phyloP scores from a whole-genome alignment of 2,888 invertebrate genomes.

The Dorcus parallelipipedus region DNA sequence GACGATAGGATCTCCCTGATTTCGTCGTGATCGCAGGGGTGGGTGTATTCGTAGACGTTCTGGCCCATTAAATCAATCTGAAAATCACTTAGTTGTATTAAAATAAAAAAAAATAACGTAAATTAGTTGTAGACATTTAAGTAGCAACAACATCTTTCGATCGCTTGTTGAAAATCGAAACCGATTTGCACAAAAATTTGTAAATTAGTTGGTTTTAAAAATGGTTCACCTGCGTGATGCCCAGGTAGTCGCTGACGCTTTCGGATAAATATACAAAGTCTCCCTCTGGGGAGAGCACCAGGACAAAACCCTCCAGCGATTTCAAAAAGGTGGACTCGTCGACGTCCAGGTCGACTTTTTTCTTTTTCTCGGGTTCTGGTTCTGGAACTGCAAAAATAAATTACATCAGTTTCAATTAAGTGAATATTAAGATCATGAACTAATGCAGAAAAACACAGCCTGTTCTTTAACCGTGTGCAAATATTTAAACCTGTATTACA shows the following conservation, averaged over 20 bases:
- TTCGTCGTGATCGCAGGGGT: slow-evolving; percentile 94
- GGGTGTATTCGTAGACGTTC: slow-evolving; percentile 89
- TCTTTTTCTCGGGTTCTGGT: slow-evolving; percentile 1
- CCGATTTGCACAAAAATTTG: too few species aligned
- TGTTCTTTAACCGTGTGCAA: too few species aligned
- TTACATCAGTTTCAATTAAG: too few species aligned
- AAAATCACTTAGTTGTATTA: slow-evolving; percentile 33
- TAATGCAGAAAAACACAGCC: too few species aligned
- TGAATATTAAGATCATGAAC: too few species aligned
- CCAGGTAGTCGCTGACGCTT: slow-evolving; percentile 85
- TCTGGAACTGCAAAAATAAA: slow-evolving; percentile 51
- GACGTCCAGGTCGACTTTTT: slow-evolving; percentile 26
- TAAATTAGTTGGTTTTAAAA: not conserved
- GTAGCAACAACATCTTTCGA: too few species aligned
- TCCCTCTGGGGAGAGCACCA: slow-evolving; percentile 84
- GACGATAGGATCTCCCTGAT: slow-evolving; percentile 61
- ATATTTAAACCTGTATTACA: too few species aligned
- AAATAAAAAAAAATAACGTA: not conserved
- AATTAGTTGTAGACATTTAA: too few species aligned
- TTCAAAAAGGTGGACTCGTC: slow-evolving; percentile 66
- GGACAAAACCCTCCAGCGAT: slow-evolving; percentile 87
- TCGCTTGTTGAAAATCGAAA: too few species aligned
- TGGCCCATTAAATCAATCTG: slow-evolving; percentile 96
- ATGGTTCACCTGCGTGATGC: slow-evolving; percentile 78
- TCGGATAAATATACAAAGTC: slow-evolving; percentile 92